phyloP scores from a whole-genome alignment of 2,113 vertebrate species.

The Nothoprocta pentlandii region DNA sequence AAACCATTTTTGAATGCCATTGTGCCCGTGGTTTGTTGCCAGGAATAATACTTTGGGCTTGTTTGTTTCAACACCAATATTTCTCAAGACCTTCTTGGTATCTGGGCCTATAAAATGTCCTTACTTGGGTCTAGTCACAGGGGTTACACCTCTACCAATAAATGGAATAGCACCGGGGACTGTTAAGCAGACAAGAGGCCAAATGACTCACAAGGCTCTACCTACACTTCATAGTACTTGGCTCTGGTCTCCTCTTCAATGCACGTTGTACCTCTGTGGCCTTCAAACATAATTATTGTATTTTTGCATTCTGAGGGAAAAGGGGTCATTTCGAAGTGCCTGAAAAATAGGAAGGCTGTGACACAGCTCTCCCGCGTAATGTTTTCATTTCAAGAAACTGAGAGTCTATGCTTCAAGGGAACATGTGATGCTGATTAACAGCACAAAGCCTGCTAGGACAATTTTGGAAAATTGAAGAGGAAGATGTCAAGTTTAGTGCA shows the following conservation, averaged over 20 bases:
- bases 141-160: not conserved
- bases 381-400: not conserved
- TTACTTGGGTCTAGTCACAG: not conserved
- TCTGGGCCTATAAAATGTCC: not conserved
- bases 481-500: accelerated
- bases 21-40: slow-evolving; percentile 35
- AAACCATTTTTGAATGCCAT: not conserved
- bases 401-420: accelerated
- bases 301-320: not conserved
- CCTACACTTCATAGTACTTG: not conserved
- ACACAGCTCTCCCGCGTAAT: not conserved
- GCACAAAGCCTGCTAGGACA: not conserved
- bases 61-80: slow-evolving; percentile 50
- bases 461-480: not conserved
- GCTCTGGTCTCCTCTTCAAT: not conserved
- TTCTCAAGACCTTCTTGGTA: slow-evolving; percentile 44
- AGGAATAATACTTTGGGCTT: slow-evolving; percentile 58
- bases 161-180: not conserved
- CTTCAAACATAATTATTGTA: not conserved
- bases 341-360: not conserved
- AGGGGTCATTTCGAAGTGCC: not conserved
- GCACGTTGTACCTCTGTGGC: not conserved
- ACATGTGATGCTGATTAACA: not conserved
- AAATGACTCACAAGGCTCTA: not conserved
- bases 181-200: not conserved